Evolutionary conservation across 2,888 invertebrate genomes (phyloP).

Genomic region (Watsonalla binaria): DNA sequence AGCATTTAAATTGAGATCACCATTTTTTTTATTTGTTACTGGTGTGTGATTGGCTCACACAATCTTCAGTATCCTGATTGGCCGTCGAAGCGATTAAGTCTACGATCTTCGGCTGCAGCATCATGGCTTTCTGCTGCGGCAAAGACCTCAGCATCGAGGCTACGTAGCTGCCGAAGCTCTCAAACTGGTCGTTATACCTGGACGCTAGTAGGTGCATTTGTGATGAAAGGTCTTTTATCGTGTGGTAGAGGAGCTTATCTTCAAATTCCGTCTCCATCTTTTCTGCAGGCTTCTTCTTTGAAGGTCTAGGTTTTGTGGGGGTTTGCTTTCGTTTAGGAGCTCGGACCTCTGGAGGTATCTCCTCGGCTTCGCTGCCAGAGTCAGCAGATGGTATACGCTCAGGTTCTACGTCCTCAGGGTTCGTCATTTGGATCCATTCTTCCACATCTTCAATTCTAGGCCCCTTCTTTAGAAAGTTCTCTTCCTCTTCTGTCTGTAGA

Average conservation of each 20-base stretch:
- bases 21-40: background rate
- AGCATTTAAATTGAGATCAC: too few species aligned
- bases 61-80: background rate
- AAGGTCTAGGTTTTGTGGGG: background rate
- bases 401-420: conserved; percentile 2
- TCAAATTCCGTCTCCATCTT: conserved; percentile 1
- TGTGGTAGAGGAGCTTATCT: conserved; percentile 1
- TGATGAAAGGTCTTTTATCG: background rate
- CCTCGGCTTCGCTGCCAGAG: conserved; percentile 5
- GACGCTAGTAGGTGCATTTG: conserved; percentile 6
- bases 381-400: conserved; percentile 4
- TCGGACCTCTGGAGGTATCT: background rate
- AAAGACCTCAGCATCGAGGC: conserved; percentile 35
- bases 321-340: background rate
- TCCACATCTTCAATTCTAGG: conserved; percentile 5
- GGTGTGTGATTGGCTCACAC: background rate
- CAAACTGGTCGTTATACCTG: conserved; percentile 28
- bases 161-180: conserved; percentile 44
- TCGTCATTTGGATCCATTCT: conserved; percentile 7
- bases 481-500: conserved; percentile 2
- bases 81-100: conserved; percentile 14
- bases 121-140: conserved; percentile 29
- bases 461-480: conserved; percentile 1
- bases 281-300: background rate
- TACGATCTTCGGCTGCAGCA: conserved; percentile 36